Evolutionary conservation across 2,113 vertebrate genomes (phyloP), one percentile per base, ranked within the genome.

Genomic region (Cyanoderma ruficeps): DNA sequence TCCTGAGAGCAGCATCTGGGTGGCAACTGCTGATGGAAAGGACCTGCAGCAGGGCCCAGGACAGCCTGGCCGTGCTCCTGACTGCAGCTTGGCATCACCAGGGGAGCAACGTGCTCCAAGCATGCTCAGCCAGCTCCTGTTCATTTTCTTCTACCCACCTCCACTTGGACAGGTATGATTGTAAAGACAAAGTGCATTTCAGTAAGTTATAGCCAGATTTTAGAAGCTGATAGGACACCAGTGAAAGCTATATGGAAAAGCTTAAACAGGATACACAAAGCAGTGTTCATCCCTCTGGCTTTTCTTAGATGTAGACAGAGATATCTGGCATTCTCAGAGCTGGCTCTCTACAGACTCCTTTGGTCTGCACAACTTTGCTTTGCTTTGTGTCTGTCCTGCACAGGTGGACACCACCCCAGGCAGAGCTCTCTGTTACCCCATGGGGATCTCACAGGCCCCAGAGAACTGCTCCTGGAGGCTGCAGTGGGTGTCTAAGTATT

Each of bases 371-470:
- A 6, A 12, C 33, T 68, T 72, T 59, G 47, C 19, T 89, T 76
- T 85, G 52, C 28, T 28, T 33, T 46, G 30, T 49, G 61, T 20
- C 41, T 80, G 44, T 59, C 44, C 76, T 60, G 41, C n/a, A 30
- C 23, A 60, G 53, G 8, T 63, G 67, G 35, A 52, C 71, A 52
- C 22, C n/a, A 46, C 15, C 16, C 10, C 33, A 79, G 49, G 39
- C 53, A 78, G 53, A 74, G 55, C 16, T 15, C 27, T 65, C 39
- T 83, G 56, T 27, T 46, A 63, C 5, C 17, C 24, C 13, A 7
- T 0, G 10, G 28, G 28, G 13, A 47, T 56, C n/a, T 57, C 31
- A 10, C 0, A 28, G 82, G 9, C 13, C 7, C 11, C 60, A 22
- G 28, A n/a, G 31, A 57, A 42, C 23, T 41, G 41, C 41, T 17